Conservation (phyloP, 2,797 vertebrate genomes). For the Eulemur mongoz region DNA sequence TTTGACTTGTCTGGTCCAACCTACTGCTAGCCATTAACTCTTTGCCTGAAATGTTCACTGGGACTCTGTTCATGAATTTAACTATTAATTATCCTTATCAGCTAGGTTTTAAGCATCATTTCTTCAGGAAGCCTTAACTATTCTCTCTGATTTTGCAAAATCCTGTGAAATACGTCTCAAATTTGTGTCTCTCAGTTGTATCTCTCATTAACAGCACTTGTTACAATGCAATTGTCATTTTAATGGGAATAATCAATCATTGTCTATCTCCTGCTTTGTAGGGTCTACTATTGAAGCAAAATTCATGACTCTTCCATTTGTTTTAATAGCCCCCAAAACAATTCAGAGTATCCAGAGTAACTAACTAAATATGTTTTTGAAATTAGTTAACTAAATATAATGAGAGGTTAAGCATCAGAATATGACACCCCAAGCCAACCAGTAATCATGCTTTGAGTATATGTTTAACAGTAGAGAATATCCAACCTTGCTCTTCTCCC, state of each 20-base stretch:
- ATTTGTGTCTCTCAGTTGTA: not conserved
- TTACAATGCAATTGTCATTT: not conserved
- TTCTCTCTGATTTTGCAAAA: not conserved
- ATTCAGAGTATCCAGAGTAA: not conserved
- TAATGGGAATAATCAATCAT: not conserved
- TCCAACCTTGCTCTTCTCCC: not conserved
- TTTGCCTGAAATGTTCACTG: not conserved
- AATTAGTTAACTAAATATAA: not conserved
- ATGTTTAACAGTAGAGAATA: not conserved
- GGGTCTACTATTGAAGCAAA: not conserved
- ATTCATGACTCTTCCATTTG: not conserved
- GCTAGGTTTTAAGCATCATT: not conserved
- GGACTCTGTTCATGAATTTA: not conserved
- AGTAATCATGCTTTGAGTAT: not conserved
- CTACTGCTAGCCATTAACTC: not conserved
- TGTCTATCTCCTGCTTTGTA: not conserved
- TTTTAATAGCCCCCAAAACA: not conserved
- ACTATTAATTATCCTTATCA: not conserved
- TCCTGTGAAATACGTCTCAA: not conserved
- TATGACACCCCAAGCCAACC: not conserved
- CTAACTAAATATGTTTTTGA: not conserved
- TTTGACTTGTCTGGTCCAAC: not conserved
- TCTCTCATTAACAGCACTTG: not conserved
- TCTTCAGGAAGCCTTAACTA: not conserved
- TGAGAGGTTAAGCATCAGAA: not conserved